These are phyloP conservation scores for Synaphobranchus kaupii DNA, from an alignment of 2,797 vertebrate genomes.

Conservation along the genomic window DNA sequence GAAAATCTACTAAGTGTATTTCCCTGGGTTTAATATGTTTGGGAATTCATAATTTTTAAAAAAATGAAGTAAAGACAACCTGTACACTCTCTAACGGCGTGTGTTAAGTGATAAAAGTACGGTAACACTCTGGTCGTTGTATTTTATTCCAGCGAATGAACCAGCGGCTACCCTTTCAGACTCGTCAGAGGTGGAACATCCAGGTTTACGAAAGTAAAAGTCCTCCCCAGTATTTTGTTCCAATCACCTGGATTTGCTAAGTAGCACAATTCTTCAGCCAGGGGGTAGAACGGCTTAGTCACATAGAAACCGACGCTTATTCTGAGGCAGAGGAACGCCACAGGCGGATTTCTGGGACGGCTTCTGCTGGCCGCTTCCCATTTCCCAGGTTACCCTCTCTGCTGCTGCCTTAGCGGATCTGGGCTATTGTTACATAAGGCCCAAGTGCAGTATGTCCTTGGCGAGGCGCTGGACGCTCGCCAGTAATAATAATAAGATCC, in stretches of 20 bases:
- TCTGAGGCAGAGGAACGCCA: neutral
- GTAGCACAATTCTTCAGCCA: too few species aligned
- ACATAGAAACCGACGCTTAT: neutral
- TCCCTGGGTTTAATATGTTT: neutral
- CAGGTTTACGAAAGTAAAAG: too few species aligned
- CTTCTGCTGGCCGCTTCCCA: neutral
- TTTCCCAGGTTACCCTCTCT: neutral
- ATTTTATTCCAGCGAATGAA: neutral
- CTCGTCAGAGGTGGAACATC: neutral
- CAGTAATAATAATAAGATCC: constrained; percentile 51
- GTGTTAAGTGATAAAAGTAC: neutral
- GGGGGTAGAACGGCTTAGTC: neutral
- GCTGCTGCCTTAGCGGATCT: constrained; percentile 7
- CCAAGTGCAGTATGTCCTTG: constrained; percentile 45
- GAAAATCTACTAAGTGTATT: neutral
- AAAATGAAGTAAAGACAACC: neutral
- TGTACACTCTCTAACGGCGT: too few species aligned
- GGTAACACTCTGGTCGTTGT: neutral
- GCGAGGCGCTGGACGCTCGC: constrained; percentile 41
- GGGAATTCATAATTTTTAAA: neutral
- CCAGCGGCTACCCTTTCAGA: neutral
- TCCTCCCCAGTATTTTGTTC: too few species aligned
- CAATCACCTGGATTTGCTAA: too few species aligned
- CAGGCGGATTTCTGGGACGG: neutral
- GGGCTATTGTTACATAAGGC: constrained; percentile 29